Evolutionary conservation across 2,888 invertebrate genomes (phyloP).

Genomic region (Lumbricus terrestris): DNA sequence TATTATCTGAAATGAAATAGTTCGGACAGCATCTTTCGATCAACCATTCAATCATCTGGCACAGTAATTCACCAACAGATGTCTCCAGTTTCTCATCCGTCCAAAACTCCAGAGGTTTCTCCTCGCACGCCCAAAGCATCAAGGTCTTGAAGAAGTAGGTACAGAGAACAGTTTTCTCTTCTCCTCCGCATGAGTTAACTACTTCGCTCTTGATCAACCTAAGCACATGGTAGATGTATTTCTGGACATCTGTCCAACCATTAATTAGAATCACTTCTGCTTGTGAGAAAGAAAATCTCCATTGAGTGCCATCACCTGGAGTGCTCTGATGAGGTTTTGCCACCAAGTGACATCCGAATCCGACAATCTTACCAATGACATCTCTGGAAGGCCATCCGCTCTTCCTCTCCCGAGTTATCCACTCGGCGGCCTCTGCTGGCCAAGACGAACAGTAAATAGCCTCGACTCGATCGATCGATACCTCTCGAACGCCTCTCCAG

Average conservation of each 20-base stretch:
- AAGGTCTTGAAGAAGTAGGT: conserved; percentile 22
- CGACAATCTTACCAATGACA: not conserved
- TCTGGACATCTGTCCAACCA: conserved; percentile 18
- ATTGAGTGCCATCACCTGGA: not conserved
- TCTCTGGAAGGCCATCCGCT: not conserved
- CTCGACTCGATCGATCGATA: not conserved
- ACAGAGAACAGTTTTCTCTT: not conserved
- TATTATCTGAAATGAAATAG: conserved; percentile 18
- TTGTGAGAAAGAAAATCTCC: conserved; percentile 22
- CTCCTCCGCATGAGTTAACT: not conserved
- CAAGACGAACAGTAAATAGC: conserved; percentile 14
- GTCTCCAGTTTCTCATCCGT: not conserved
- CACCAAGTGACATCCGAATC: conserved; percentile 16
- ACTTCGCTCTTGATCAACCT: conserved; percentile 12
- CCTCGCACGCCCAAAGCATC: conserved; percentile 22
- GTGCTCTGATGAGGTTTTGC: not conserved
- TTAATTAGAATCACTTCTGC: conserved; percentile 5
- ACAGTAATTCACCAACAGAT: not conserved
- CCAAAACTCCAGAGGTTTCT: not conserved
- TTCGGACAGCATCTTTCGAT: conserved; percentile 5
- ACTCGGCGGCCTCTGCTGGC: conserved; percentile 16
- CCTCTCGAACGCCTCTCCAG: not conserved
- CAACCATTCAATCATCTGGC: conserved; percentile 15
- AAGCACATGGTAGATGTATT: not conserved
- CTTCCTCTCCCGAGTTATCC: not conserved